These are phyloP conservation scores for Eupithecia pulchellata DNA, from an alignment of 2,888 invertebrate species.

Conservation along the genomic window DNA sequence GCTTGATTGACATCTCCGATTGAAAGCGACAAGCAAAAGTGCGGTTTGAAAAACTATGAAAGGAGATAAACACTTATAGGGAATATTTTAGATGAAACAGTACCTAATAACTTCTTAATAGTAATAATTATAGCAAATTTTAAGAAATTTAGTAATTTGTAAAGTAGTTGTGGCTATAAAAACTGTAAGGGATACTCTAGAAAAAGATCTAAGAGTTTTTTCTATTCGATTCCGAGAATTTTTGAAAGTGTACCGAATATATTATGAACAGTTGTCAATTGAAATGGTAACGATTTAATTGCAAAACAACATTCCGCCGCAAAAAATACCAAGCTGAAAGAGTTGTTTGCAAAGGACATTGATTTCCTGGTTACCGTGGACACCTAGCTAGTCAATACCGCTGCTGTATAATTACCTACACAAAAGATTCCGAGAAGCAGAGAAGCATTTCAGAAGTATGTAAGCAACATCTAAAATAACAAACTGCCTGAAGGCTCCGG, in stretches of 20 bases:
- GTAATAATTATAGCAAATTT: neutral
- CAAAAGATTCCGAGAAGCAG: constrained; percentile 45
- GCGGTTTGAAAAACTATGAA: constrained; percentile 24
- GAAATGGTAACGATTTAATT: neutral
- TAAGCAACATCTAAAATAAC: constrained; percentile 64
- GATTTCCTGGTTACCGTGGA: neutral
- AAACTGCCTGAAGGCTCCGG: constrained; percentile 56
- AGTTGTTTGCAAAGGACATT: constrained; percentile 13
- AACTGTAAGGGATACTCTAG: neutral
- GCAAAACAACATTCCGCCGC: constrained; percentile 4
- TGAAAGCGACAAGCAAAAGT: constrained; percentile 32
- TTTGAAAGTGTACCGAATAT: neutral
- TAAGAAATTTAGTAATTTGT: neutral
- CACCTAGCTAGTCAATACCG: constrained; percentile 11
- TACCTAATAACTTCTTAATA: no score
- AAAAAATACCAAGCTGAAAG: neutral
- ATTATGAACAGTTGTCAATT: constrained; percentile 8
- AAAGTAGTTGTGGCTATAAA: neutral
- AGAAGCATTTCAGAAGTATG: constrained; percentile 54
- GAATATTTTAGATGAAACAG: neutral
- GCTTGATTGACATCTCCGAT: constrained; percentile 39
- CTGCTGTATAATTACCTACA: constrained; percentile 17
- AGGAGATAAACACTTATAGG: neutral
- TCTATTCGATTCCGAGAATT: neutral
- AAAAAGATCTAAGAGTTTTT: neutral